These are phyloP conservation scores for Arctia plantaginis DNA, from an alignment of 2,888 invertebrate genomes.

Conservation along the genomic window DNA sequence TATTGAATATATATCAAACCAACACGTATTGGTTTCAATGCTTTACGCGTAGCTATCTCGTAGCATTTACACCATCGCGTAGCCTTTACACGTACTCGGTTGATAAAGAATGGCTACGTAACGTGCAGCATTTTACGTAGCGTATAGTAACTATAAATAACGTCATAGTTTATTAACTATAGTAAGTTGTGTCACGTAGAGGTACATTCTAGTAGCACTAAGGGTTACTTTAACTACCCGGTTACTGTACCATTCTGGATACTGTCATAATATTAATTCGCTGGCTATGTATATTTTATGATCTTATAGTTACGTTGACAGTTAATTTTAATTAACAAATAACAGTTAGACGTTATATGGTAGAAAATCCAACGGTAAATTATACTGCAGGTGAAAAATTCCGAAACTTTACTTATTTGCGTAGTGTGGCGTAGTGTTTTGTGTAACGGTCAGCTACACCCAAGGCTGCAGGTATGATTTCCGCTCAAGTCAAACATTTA, in stretches of 20 bases:
- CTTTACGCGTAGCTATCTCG: not conserved
- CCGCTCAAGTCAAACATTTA: too few relatives aligned
- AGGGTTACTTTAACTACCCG: not conserved
- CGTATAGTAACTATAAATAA: constrained; percentile 22
- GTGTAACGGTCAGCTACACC: too few relatives aligned
- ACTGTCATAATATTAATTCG: not conserved
- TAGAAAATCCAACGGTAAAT: too few relatives aligned
- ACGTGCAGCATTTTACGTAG: constrained; percentile 47
- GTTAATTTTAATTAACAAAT: not conserved
- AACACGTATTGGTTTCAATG: not conserved
- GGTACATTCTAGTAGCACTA: constrained; percentile 3
- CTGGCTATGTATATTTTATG: not conserved
- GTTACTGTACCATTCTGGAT: not conserved
- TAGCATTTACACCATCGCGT: constrained; percentile 18
- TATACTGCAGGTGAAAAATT: too few relatives aligned
- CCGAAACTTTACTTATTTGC: too few relatives aligned
- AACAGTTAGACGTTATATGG: too few relatives aligned
- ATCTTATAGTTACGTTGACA: not conserved
- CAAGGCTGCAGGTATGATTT: too few relatives aligned
- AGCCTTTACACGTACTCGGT: constrained; percentile 39
- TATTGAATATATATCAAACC: not conserved
- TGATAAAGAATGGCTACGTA: constrained; percentile 47
- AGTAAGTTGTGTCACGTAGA: constrained; percentile 8
- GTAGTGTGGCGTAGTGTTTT: too few relatives aligned
- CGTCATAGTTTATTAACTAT: constrained; percentile 12